These are phyloP conservation scores for Carettochelys insculpta DNA, from an alignment of 2,113 vertebrate species.

Conservation along the genomic window DNA sequence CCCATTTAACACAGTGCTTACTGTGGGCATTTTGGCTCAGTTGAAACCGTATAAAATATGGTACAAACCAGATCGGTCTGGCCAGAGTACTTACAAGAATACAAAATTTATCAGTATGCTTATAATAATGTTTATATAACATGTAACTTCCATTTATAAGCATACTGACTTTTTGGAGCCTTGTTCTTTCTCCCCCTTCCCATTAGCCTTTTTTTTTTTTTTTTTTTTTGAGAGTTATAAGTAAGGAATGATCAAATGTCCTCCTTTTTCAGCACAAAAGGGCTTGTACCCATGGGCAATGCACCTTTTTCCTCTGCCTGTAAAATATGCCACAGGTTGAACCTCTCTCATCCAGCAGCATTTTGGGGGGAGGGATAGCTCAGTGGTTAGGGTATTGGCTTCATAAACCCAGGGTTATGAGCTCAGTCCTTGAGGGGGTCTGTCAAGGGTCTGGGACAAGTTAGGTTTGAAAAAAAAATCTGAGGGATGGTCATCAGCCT, in stretches of 20 bases:
- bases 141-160: background rate
- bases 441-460: too few species aligned
- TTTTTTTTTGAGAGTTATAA: background rate
- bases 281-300: constrained; percentile 12
- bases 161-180: background rate
- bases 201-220: background rate
- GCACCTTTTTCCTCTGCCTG: background rate
- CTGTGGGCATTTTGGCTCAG: constrained; percentile 26
- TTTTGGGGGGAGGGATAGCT: too few species aligned
- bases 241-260: background rate
- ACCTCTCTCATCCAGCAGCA: too few species aligned
- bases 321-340: too few species aligned
- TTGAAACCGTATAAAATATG: constrained; percentile 10
- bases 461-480: too few species aligned
- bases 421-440: too few species aligned
- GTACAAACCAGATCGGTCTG: background rate
- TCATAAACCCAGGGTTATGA: too few species aligned
- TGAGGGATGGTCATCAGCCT: too few species aligned
- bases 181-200: background rate
- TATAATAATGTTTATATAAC: background rate
- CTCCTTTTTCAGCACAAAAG: background rate
- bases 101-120: background rate
- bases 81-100: background rate
- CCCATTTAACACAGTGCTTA: constrained; percentile 37
- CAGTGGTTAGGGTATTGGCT: too few species aligned